These are phyloP conservation scores for Selenia dentaria DNA, from an alignment of 2,888 invertebrate genomes.

Conservation along the genomic window DNA sequence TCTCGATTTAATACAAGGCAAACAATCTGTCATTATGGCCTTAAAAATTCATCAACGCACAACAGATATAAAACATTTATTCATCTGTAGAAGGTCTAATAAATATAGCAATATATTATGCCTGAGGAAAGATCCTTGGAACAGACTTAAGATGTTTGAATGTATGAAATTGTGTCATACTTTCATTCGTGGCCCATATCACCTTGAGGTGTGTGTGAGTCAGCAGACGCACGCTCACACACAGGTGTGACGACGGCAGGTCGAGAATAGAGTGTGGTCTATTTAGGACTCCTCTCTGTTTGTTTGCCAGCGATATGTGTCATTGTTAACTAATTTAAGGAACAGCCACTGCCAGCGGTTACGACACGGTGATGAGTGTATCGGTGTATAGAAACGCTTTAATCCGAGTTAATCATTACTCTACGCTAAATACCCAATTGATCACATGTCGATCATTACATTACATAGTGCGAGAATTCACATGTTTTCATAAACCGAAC, in stretches of 20 bases:
- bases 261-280: conserved; percentile 80
- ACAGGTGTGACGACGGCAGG: conserved; percentile 76
- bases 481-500: conserved; percentile 17
- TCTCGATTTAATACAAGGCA: no score
- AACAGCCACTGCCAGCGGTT: conserved; percentile 80
- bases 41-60: no score
- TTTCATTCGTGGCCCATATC: conserved; percentile 50
- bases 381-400: conserved; percentile 46
- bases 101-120: no score
- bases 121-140: no score
- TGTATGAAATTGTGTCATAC: conserved; percentile 34
- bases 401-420: conserved; percentile 52
- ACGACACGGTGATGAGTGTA: conserved; percentile 63
- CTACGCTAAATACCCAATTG: conserved; percentile 22
- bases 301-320: conserved; percentile 84
- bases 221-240: conserved; percentile 72
- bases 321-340: conserved; percentile 85
- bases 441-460: conserved; percentile 29
- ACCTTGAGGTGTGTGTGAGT: conserved; percentile 81
- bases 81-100: no score
- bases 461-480: conserved; percentile 13
- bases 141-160: conserved; percentile 29
- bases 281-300: conserved; percentile 80
- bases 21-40: no score
- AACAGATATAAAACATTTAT: no score